Percentiles rank a stretch among this genome's conserved stretches.
phyloP scores from a whole-genome alignment of 2,888 invertebrate genomes.

The Apotomis betuletana region DNA sequence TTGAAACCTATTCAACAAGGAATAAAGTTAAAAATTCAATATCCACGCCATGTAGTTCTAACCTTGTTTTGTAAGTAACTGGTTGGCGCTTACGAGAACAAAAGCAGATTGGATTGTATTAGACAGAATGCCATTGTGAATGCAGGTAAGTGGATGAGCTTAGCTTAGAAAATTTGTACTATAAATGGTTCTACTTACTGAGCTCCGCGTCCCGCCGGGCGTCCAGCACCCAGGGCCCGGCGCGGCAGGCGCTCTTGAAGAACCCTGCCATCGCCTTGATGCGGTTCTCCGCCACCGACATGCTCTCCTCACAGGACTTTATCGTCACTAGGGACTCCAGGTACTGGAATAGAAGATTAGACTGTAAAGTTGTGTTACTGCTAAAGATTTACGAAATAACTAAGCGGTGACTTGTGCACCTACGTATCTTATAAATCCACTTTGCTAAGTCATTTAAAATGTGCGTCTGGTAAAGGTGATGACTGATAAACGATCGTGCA shows the following conservation, averaged over 20 bases:
- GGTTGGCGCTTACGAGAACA: too few relatives aligned
- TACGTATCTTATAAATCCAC: not conserved
- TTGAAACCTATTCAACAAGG: too few relatives aligned
- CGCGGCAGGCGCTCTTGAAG: constrained; percentile 92
- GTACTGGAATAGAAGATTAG: constrained; percentile 79
- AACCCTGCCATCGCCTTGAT: constrained; percentile 88
- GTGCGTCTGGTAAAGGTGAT: too few relatives aligned
- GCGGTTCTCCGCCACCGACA: constrained; percentile 89
- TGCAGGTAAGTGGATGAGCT: too few relatives aligned
- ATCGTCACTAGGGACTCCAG: constrained; percentile 89
- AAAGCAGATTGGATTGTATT: too few relatives aligned
- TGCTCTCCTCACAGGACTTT: constrained; percentile 86
- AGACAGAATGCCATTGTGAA: too few relatives aligned
- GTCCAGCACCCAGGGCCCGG: constrained; percentile 92
- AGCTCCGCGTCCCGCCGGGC: constrained; percentile 84
- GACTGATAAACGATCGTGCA: too few relatives aligned
- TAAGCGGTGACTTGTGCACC: not conserved
- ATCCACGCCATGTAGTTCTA: too few relatives aligned
- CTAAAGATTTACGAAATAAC: not conserved
- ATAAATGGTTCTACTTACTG: constrained; percentile 80
- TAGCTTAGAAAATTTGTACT: too few relatives aligned
- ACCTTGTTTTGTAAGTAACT: too few relatives aligned
- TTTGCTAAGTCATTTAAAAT: too few relatives aligned
- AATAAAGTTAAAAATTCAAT: too few relatives aligned
- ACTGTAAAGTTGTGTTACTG: not conserved